Evolutionary conservation across 2,888 invertebrate species (phyloP).

Genomic region (Smittia sp.): DNA sequence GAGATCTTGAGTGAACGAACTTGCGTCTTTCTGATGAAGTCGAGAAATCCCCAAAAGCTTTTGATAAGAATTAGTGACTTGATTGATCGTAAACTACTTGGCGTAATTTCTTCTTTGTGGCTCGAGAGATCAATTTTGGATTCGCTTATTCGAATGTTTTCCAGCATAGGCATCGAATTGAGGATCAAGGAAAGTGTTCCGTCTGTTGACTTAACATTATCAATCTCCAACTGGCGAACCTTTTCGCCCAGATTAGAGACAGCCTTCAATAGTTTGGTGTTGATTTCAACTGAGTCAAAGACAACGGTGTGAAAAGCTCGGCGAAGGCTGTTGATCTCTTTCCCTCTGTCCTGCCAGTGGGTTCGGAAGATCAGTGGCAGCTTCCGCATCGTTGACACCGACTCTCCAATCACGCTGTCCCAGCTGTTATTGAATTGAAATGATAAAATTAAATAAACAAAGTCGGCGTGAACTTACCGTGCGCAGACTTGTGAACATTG

Average conservation of each 20-base stretch:
- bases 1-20: background rate
- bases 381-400: background rate
- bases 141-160: no score
- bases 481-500: background rate
- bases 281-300: background rate
- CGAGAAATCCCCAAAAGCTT: background rate
- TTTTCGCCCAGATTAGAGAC: background rate
- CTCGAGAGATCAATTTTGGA: background rate
- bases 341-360: background rate
- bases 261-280: background rate
- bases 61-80: background rate
- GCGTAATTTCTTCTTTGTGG: background rate
- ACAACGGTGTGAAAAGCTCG: background rate
- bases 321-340: background rate
- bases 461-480: background rate
- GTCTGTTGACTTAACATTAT: no score
- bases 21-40: background rate
- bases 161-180: no score
- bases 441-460: background rate
- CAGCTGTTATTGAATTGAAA: slow-evolving; percentile 1
- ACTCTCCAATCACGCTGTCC: background rate
- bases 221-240: background rate
- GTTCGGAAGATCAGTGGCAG: background rate
- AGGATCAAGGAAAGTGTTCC: no score
- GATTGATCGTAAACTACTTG: background rate